These are phyloP conservation scores for Poeciliopsis infans DNA, from an alignment of 2,797 vertebrate genomes.

Conservation along the genomic window DNA sequence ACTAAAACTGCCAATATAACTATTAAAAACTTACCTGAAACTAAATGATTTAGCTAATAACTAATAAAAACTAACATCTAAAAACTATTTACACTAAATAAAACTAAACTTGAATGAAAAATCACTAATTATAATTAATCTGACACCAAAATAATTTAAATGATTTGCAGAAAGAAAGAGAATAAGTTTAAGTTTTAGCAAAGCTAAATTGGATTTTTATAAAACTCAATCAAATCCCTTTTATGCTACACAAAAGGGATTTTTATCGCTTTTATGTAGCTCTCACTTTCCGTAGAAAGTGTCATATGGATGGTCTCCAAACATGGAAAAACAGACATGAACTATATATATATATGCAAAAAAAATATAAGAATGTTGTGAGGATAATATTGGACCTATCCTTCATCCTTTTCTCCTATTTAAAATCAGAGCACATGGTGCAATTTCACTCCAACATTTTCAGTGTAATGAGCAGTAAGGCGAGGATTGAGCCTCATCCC, in stretches of 20 bases:
- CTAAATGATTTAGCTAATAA: too few relatives aligned
- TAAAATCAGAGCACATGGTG: slow-evolving; percentile 27
- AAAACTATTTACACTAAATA: too few relatives aligned
- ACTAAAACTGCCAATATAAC: too few relatives aligned
- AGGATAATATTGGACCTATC: background rate
- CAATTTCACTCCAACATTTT: slow-evolving; percentile 42
- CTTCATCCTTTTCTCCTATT: slow-evolving; percentile 6
- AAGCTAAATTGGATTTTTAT: background rate
- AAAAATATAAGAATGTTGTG: background rate
- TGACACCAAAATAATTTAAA: background rate
- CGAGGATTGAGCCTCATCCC: slow-evolving; percentile 23
- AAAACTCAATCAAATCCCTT: background rate
- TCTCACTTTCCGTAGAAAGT: too few relatives aligned
- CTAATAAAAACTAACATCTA: too few relatives aligned
- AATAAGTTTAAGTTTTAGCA: background rate
- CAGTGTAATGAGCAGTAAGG: slow-evolving; percentile 35
- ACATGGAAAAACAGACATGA: slow-evolving; percentile 6
- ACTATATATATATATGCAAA: too few relatives aligned
- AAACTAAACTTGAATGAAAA: too few relatives aligned
- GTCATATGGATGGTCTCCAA: background rate
- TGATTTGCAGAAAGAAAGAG: background rate
- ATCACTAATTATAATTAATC: too few relatives aligned
- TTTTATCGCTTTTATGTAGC: too few relatives aligned
- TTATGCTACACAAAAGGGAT: background rate
- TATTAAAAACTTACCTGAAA: too few relatives aligned